phyloP scores from a whole-genome alignment of 2,113 vertebrate genomes.

The Bubo blakistoni region DNA sequence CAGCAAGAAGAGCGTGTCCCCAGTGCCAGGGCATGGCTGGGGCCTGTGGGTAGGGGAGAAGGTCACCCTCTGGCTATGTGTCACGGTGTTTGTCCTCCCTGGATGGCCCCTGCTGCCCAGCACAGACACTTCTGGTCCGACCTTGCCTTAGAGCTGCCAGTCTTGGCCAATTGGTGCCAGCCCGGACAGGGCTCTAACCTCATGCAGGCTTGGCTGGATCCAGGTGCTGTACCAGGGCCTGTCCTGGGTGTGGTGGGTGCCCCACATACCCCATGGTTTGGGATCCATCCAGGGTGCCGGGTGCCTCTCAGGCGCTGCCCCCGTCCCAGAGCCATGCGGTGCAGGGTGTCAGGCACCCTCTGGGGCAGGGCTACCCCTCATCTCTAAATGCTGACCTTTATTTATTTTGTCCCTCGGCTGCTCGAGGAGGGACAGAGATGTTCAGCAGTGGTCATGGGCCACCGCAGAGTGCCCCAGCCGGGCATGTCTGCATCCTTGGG shows the following conservation, averaged over 20 bases:
- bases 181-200: neutral
- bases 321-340: neutral
- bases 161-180: too few relatives aligned
- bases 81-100: neutral
- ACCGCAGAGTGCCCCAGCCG: neutral
- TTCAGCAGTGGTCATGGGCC: fast-evolving
- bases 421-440: neutral
- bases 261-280: neutral
- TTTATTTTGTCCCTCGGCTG: neutral
- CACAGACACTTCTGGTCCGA: too few relatives aligned
- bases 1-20: neutral
- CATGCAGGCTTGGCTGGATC: too few relatives aligned
- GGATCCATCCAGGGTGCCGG: fast-evolving
- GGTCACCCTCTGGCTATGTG: neutral
- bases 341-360: neutral
- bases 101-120: neutral
- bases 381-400: neutral
- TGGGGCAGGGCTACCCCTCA: neutral
- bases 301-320: neutral
- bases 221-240: neutral
- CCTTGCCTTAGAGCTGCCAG: too few relatives aligned
- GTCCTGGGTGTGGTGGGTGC: neutral
- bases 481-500: neutral
- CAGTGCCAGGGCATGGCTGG: neutral
- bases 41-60: neutral